Conservation (phyloP, 2,888 invertebrate species). For the Allygus modestus region DNA sequence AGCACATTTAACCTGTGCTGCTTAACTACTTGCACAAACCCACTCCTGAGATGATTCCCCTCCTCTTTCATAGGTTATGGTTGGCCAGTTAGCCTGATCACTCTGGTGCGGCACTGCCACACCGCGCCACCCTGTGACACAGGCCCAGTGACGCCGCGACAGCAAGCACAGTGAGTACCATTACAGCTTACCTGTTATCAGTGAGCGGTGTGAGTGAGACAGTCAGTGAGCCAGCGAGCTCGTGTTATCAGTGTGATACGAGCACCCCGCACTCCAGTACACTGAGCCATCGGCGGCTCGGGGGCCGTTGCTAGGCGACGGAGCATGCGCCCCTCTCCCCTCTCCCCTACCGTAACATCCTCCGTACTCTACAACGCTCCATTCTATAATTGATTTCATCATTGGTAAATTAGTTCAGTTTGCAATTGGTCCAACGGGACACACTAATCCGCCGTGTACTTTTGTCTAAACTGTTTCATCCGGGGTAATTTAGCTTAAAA, state of each 20-base stretch:
- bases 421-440: slow-evolving; percentile 35
- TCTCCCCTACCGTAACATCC: neutral
- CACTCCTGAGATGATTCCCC: no score
- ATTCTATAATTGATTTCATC: slow-evolving; percentile 58
- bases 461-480: slow-evolving; percentile 5
- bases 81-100: no score
- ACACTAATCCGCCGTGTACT: neutral
- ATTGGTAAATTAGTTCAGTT: slow-evolving; percentile 56
- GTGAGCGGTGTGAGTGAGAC: neutral
- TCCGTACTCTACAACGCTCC: slow-evolving; percentile 31
- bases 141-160: neutral
- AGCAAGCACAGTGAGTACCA: neutral
- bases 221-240: neutral
- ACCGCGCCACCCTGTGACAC: no score
- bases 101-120: no score
- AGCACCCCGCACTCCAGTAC: slow-evolving; percentile 32
- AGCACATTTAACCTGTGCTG: no score
- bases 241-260: neutral
- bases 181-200: no score
- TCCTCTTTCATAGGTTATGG: no score
- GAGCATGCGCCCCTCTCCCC: slow-evolving; percentile 32
- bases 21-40: no score
- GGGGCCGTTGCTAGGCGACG: slow-evolving; percentile 43
- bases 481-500: neutral
- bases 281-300: slow-evolving; percentile 37